A percentile compares a stretch with the other conserved stretches of the same genome.
These are phyloP conservation scores for Peromyscus melanophrys DNA, from an alignment of 2,797 vertebrate genomes.

Conservation along the genomic window DNA sequence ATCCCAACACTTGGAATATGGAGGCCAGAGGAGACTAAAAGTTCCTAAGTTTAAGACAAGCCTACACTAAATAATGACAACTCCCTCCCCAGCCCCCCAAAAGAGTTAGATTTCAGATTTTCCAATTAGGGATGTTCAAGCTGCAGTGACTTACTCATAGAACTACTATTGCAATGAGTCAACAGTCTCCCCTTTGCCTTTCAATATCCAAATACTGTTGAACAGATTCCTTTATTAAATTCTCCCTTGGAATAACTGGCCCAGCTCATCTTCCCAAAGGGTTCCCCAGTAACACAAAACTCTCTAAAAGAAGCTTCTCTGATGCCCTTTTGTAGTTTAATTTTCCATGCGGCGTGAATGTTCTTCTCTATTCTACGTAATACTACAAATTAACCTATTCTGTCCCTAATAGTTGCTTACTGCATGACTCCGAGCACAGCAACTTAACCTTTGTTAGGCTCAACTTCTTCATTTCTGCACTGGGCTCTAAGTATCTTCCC, in stretches of 20 bases:
- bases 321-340: slow-evolving; percentile 12
- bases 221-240: slow-evolving; percentile 39
- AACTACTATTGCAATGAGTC: not conserved
- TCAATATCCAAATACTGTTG: slow-evolving; percentile 9
- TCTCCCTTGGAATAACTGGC: slow-evolving; percentile 26
- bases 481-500: not conserved
- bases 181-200: not conserved
- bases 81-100: too few species aligned
- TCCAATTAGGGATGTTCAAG: not conserved
- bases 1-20: not conserved
- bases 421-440: not conserved
- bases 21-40: not conserved
- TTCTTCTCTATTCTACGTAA: not conserved
- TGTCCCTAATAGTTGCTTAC: slow-evolving; percentile 36
- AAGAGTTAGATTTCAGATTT: not conserved
- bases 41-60: not conserved
- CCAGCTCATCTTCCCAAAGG: slow-evolving; percentile 42
- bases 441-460: slow-evolving; percentile 53
- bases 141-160: not conserved
- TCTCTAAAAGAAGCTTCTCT: slow-evolving; percentile 10
- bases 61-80: not conserved
- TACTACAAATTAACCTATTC: slow-evolving; percentile 19
- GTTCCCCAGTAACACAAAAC: not conserved
- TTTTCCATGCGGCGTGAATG: slow-evolving; percentile 15
- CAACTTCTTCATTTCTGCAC: not conserved